Percentiles rank a stretch among this genome's conserved stretches.
These are phyloP conservation scores for Lytechinus pictus DNA, from an alignment of 35 echinoderm and acorn worm genomes.

Conservation along the genomic window DNA sequence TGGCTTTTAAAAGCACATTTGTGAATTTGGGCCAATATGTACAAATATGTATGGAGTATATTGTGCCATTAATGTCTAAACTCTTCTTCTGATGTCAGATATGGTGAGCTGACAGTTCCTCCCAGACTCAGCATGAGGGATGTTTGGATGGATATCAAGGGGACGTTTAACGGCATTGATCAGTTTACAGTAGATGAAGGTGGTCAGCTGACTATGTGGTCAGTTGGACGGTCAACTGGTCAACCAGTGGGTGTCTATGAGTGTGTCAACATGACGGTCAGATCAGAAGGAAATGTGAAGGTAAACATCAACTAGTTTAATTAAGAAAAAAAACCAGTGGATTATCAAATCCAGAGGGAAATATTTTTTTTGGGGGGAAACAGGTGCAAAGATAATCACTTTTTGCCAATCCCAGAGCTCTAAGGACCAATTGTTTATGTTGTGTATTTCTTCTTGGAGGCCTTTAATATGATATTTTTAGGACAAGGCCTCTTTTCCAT, in stretches of 20 bases:
- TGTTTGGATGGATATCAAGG: constrained; percentile 91
- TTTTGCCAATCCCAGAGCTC: too few species aligned
- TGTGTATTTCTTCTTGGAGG: too few species aligned
- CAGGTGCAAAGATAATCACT: too few species aligned
- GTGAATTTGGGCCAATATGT: too few species aligned
- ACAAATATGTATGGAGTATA: too few species aligned
- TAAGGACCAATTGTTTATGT: too few species aligned
- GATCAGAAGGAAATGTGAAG: constrained; percentile 75
- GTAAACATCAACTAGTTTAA: neutral
- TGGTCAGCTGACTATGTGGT: constrained; percentile 80
- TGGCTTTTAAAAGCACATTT: too few species aligned
- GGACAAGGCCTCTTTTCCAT: too few species aligned
- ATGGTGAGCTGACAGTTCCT: constrained; percentile 75
- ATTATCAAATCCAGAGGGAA: too few species aligned
- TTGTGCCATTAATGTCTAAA: neutral
- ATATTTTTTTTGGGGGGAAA: too few species aligned
- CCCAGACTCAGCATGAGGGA: constrained; percentile 75
- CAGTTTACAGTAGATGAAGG: constrained; percentile 81
- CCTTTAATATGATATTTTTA: too few species aligned
- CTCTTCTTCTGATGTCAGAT: constrained; percentile 44
- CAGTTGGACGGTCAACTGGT: constrained; percentile 66
- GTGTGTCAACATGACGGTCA: constrained; percentile 77
- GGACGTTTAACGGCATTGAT: constrained; percentile 63
- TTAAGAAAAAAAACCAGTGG: too few species aligned
- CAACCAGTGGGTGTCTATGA: constrained; percentile 64